A percentile compares a stretch with the other conserved stretches of the same genome.
These are phyloP conservation scores for Oscheius sp. DNA, from an alignment of 1,140 invertebrate genomes.

Conservation along the genomic window DNA sequence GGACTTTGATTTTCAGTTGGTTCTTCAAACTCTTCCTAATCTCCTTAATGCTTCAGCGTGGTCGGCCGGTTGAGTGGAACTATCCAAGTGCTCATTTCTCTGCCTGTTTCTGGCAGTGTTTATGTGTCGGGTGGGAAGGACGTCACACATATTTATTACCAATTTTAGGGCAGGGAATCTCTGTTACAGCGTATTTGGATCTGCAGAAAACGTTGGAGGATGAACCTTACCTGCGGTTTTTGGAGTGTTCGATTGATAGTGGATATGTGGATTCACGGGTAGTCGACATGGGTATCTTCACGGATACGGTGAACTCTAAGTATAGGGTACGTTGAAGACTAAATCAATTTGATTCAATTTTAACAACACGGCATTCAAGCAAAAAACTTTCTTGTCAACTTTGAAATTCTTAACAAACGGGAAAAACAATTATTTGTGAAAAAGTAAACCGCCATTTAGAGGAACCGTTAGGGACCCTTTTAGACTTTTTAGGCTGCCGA, in stretches of 20 bases:
- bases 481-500: too few relatives aligned
- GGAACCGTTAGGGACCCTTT: too few relatives aligned
- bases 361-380: too few relatives aligned
- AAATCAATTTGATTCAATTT: background rate
- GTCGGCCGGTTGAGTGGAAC: slow-evolving; percentile 35
- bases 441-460: too few relatives aligned
- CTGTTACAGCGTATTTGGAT: slow-evolving; percentile 22
- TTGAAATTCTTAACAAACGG: too few relatives aligned
- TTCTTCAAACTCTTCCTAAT: background rate
- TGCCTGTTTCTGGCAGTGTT: slow-evolving; percentile 37
- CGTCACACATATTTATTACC: background rate
- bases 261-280: slow-evolving; percentile 37
- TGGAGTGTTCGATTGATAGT: slow-evolving; percentile 30
- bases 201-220: slow-evolving; percentile 36
- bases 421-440: too few relatives aligned
- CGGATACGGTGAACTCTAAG: slow-evolving; percentile 41
- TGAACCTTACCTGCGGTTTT: slow-evolving; percentile 33
- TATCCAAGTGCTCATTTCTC: slow-evolving; percentile 35
- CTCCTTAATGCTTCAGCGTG: slow-evolving; percentile 23
- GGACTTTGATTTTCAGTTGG: slow-evolving; percentile 41
- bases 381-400: too few relatives aligned
- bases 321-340: slow-evolving; percentile 31
- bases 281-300: slow-evolving; percentile 40
- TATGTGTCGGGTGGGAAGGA: slow-evolving; percentile 25
- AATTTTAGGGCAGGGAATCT: slow-evolving; percentile 16